A percentile compares a stretch with the other conserved stretches of the same genome.
phyloP scores from a whole-genome alignment of 2,888 invertebrate genomes.

The Brachyptera putata region DNA sequence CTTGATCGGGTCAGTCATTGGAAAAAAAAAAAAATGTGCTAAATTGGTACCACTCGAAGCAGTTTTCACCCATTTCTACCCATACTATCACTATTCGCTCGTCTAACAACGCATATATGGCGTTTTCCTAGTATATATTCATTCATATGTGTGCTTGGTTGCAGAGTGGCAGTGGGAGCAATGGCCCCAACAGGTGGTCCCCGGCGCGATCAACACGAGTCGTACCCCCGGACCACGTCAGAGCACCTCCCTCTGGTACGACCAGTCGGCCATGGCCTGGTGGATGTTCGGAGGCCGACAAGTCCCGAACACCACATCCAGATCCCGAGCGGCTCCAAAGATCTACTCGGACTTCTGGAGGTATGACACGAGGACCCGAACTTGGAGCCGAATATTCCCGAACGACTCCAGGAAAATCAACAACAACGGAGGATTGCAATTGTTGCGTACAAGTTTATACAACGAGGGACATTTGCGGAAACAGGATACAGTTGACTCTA shows the following conservation, averaged over 20 bases:
- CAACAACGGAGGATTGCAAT: slow-evolving; percentile 17
- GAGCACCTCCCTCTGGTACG: slow-evolving; percentile 23
- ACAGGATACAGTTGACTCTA: background rate
- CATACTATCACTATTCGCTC: too few species aligned
- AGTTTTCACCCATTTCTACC: too few species aligned
- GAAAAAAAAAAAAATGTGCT: too few species aligned
- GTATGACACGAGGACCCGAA: slow-evolving; percentile 17
- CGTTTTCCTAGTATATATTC: too few species aligned
- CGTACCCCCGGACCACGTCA: slow-evolving; percentile 21
- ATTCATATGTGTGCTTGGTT: background rate
- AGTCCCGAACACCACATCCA: background rate
- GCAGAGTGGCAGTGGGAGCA: slow-evolving; percentile 30
- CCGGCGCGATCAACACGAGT: slow-evolving; percentile 1
- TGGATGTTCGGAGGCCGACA: slow-evolving; percentile 37
- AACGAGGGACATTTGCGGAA: background rate
- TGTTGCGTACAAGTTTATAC: slow-evolving; percentile 17
- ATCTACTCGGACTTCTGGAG: slow-evolving; percentile 30
- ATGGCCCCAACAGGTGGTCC: slow-evolving; percentile 15
- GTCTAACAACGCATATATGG: too few species aligned
- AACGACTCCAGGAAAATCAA: slow-evolving; percentile 12
- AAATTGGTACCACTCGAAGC: too few species aligned
- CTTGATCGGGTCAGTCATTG: too few species aligned
- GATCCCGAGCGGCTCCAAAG: slow-evolving; percentile 7
- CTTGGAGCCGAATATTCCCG: slow-evolving; percentile 28
- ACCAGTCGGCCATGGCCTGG: slow-evolving; percentile 30